Percentiles rank a stretch among this genome's conserved stretches.
Evolutionary conservation across 2,888 invertebrate genomes (phyloP).

Genomic region (Corbicula japonica): DNA sequence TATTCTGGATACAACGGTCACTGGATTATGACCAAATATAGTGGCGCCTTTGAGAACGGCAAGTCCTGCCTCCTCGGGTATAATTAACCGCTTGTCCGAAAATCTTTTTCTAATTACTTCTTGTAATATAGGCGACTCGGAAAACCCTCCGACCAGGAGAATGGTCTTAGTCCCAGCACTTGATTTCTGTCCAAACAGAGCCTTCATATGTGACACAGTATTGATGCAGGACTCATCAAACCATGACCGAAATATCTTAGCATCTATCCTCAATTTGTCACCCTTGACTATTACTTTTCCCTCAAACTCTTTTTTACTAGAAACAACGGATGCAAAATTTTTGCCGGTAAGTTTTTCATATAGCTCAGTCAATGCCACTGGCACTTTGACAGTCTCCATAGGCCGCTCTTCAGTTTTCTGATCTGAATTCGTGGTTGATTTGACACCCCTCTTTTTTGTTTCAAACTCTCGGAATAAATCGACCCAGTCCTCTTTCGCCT

Average conservation of each 20-base stretch:
- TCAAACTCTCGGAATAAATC: slow-evolving; percentile 69
- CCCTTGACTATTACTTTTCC: slow-evolving; percentile 50
- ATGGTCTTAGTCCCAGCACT: slow-evolving; percentile 59
- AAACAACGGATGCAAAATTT: slow-evolving; percentile 44
- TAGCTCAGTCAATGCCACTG: slow-evolving; percentile 44
- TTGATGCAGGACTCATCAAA: slow-evolving; percentile 55
- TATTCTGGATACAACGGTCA: slow-evolving; percentile 61
- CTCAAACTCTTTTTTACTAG: slow-evolving; percentile 32
- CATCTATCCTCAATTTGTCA: slow-evolving; percentile 62
- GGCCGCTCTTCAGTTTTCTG: no score
- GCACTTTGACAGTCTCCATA: slow-evolving; percentile 67
- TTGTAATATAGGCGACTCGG: slow-evolving; percentile 68
- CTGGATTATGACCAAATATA: slow-evolving; percentile 66
- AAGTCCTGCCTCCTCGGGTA: slow-evolving; percentile 70
- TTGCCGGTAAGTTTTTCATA: slow-evolving; percentile 41
- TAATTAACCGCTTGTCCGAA: slow-evolving; percentile 58
- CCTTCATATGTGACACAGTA: slow-evolving; percentile 60
- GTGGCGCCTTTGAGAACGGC: slow-evolving; percentile 73
- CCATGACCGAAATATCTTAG: slow-evolving; percentile 51
- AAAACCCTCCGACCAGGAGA: slow-evolving; percentile 70
- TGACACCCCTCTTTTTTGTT: slow-evolving; percentile 66
- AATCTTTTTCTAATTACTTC: slow-evolving; percentile 57
- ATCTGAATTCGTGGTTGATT: slow-evolving; percentile 29
- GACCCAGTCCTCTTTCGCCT: slow-evolving; percentile 59
- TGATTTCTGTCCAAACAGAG: slow-evolving; percentile 49